Conservation (phyloP, 1,140 invertebrate genomes). For the Frieseomelitta varia region DNA sequence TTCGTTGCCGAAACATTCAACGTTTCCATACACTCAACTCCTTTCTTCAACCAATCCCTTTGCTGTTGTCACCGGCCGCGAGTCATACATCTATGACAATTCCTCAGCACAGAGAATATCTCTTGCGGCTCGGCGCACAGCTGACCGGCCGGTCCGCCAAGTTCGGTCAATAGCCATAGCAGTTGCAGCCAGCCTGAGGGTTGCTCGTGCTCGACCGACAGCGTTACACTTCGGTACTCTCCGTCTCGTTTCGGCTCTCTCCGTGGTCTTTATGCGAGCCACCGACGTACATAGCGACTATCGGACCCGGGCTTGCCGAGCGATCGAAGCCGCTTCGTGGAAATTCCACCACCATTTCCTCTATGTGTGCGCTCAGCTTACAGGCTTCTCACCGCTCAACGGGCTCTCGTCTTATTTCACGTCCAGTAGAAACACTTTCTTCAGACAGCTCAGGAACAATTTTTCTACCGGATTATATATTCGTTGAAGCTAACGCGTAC, state of each 20-base stretch:
- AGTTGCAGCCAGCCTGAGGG: slow-evolving; percentile 68
- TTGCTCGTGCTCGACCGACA: slow-evolving; percentile 66
- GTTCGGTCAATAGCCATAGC: slow-evolving; percentile 81
- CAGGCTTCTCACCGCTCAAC: slow-evolving; percentile 8
- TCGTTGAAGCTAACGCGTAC: too few relatives aligned
- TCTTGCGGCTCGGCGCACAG: slow-evolving; percentile 74
- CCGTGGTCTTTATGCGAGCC: slow-evolving; percentile 67
- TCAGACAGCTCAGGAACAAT: too few relatives aligned
- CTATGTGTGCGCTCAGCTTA: background rate
- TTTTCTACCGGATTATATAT: background rate
- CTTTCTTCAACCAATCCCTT: background rate
- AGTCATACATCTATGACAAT: slow-evolving; percentile 51
- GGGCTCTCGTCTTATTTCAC: background rate
- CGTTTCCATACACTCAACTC: background rate
- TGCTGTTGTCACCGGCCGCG: slow-evolving; percentile 10
- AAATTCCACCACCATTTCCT: slow-evolving; percentile 50
- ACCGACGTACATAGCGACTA: slow-evolving; percentile 54
- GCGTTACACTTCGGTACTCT: slow-evolving; percentile 58
- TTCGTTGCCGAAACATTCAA: background rate
- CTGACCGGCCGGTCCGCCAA: slow-evolving; percentile 80
- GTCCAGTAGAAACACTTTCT: background rate
- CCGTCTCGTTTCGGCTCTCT: slow-evolving; percentile 51
- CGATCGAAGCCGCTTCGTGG: slow-evolving; percentile 55
- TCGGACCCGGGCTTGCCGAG: slow-evolving; percentile 38
- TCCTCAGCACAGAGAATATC: slow-evolving; percentile 57